phyloP scores from a whole-genome alignment of 2,113 vertebrate species.

The Fregata magnificens region DNA sequence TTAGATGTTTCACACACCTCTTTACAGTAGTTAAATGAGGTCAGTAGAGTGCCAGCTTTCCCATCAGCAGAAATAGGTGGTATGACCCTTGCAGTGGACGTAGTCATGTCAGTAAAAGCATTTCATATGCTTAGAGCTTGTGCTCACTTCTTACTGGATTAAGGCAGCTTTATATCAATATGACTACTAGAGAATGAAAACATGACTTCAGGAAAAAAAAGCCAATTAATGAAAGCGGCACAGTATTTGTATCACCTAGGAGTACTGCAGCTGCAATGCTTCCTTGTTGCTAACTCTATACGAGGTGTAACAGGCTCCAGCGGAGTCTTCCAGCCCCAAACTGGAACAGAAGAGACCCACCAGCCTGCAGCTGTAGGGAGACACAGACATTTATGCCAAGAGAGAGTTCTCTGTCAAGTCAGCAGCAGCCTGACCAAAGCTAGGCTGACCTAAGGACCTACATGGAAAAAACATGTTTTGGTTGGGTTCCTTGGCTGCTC shows the following conservation, averaged over 20 bases:
- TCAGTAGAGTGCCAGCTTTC: background rate
- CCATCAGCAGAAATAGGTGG: background rate
- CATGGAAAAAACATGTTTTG: background rate
- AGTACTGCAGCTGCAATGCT: background rate
- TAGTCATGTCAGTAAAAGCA: too few relatives aligned
- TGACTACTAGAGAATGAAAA: background rate
- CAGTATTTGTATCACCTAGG: background rate
- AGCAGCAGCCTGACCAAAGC: background rate
- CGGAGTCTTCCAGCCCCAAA: background rate
- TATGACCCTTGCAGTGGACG: background rate
- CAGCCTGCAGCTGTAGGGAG: background rate
- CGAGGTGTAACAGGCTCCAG: background rate
- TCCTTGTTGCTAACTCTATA: background rate
- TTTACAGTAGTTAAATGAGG: background rate
- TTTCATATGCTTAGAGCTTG: background rate
- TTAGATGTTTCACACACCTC: background rate
- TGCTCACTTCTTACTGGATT: background rate
- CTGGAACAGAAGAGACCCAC: background rate
- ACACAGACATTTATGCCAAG: background rate
- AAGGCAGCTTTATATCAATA: background rate
- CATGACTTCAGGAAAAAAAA: background rate
- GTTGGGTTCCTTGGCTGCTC: background rate
- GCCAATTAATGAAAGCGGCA: background rate
- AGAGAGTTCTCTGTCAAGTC: background rate
- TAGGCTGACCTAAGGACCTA: background rate